Evolutionary conservation across 2,888 invertebrate genomes (phyloP), one percentile per base, ranked within the genome.

Genomic region (Gibbula magus): DNA sequence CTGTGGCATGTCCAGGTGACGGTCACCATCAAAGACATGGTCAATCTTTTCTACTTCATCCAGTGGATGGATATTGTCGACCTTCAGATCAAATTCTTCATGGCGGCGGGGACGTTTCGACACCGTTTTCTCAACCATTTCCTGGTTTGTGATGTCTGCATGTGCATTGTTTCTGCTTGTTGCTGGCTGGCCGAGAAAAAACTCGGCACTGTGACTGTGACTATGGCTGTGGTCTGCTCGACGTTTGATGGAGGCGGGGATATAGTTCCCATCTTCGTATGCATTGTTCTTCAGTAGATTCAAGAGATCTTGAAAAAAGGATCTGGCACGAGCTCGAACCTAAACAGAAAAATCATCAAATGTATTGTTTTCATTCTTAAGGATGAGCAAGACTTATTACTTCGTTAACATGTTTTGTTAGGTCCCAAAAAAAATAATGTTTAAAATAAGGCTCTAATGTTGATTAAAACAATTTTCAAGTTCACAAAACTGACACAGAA

Each of bases 301-400:
- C 83, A 89, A 89, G 52, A 91, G 80, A 51, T 91, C 89, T 51
- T 83, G 82, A 80, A 90, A 90, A 82, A 91, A 91, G 16, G 85
- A 84, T 77, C 82, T 82, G 8, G 88, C 89, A 74, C 91, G 84
- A 20, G 87, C 84, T 79, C 85, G 83, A 13, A 91, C 82, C 91
- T 91, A 80, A 18, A 83, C 45, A 45, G 45, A 45, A 45, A 45
- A 45, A n/a, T 4, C 1, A 13, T 10, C 1, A 45, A 45, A 4
- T 45, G 10, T 10, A 45, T 45, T 45, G 45, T 45, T n/a, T n/a
- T n/a, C 10, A 45, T 10, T 10, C 4, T 45, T 45, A 35, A 35
- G 5, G 5, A 7, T 10, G 5, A 45, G 5, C 45, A 45, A 45
- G 1, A 5, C 1, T 10, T 45, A 10, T 10, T 45, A 13, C 4